Base-by-base conservation (phyloP, 2,888 invertebrate genomes). In the Ochlodes sylvanus region DNA sequence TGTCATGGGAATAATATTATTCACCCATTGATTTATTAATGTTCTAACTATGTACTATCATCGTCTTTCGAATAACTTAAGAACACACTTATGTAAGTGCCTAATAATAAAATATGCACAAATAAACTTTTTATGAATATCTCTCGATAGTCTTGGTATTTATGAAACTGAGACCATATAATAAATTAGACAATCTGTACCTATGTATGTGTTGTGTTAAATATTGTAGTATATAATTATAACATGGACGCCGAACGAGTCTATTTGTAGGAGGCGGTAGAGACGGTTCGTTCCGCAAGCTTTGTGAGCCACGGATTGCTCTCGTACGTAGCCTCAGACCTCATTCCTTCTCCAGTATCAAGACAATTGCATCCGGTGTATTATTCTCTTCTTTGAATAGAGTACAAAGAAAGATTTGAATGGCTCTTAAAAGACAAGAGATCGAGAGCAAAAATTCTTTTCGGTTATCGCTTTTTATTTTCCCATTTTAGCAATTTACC, bases 281-380 rank as follows among this genome's bases (percentile, higher is more conserved):
- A 78, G 75, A n/a, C n/a, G 76, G 83, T 87, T 86, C 79, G 86
- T 88, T 86, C 86, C 86, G 84, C 86, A 81, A 84, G 83, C 83
- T 86, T 76, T 74, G 74, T 75, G 44, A 68, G 67, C 62, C 68
- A 62, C 52, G 61, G 42, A 34, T 79, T 82, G 79, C 79, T 77
- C 77, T 76, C 76, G 27, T 76, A 10, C 76, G 82, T 84, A 80
- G 76, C 77, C 38, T 10, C 76, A 81, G 84, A 86, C 88, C 84
- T 85, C 74, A 75, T 80, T 80, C 77, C 71, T 77, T 79, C 80
- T 79, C 78, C 81, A 68, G 82, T 83, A 79, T 82, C 83, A 81
- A 81, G 84, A 85, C 88, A 68, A 67, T 52, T 21, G 62, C 68
- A 89, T 90, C 89, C 89, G 90, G 89, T 81, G 79, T 79, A 82